phyloP scores from a whole-genome alignment of 92 coral and sea anemone species.

The Siderastrea siderea region DNA sequence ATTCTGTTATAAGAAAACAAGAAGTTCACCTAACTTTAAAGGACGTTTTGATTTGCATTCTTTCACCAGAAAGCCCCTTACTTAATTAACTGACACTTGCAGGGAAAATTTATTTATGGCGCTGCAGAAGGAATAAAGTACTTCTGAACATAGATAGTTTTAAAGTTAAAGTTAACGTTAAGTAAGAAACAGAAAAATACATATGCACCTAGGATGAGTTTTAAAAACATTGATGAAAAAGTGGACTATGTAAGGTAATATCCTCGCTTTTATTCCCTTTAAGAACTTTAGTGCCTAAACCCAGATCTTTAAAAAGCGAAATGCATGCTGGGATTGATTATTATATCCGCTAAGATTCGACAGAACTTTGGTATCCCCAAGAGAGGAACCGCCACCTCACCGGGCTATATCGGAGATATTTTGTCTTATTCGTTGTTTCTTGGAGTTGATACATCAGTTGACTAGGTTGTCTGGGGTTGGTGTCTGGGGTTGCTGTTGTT shows the following conservation, averaged over 20 bases:
- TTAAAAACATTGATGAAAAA: background rate
- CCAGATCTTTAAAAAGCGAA: no score
- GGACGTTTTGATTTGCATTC: background rate
- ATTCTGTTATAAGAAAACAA: background rate
- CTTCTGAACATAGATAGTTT: background rate
- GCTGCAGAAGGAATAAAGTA: background rate
- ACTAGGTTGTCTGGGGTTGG: no score
- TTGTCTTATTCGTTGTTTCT: no score
- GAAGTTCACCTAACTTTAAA: background rate
- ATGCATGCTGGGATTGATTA: no score
- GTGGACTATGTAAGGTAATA: background rate
- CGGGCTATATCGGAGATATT: no score
- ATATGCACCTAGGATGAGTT: background rate
- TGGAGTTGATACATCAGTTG: no score
- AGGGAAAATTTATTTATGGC: slow-evolving; percentile 1
- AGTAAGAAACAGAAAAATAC: background rate
- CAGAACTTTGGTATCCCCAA: no score
- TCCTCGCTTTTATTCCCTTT: no score
- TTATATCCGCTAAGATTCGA: no score
- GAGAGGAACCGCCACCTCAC: no score
- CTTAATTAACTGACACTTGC: background rate
- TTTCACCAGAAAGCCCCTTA: background rate
- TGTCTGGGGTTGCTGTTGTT: no score
- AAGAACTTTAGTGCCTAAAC: no score
- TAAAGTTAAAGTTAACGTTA: background rate